Conservation (phyloP, 2,113 vertebrate species). For the Tragelaphus buxtoni region DNA sequence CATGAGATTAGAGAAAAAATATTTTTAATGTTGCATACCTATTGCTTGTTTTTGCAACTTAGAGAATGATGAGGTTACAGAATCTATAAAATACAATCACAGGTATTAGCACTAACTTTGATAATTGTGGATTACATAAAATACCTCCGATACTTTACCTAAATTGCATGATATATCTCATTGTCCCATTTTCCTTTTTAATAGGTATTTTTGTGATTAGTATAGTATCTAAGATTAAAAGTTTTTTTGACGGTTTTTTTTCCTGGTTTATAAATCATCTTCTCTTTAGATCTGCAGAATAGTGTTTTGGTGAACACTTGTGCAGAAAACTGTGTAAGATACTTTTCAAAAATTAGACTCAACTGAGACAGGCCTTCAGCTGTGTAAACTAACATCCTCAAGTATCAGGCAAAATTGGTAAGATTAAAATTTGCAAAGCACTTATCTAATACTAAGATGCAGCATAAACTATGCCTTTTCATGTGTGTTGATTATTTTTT, state of each 20-base stretch:
- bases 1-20: background rate
- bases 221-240: background rate
- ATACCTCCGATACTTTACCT: background rate
- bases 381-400: background rate
- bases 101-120: background rate
- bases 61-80: background rate
- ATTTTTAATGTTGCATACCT: background rate
- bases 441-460: background rate
- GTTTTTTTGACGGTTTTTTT: background rate
- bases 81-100: background rate
- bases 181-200: background rate
- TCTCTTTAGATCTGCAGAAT: background rate
- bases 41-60: background rate
- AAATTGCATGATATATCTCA: background rate
- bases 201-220: background rate
- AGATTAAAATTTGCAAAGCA: background rate
- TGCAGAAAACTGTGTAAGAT: background rate
- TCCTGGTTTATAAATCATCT: background rate
- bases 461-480: background rate
- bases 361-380: background rate
- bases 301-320: background rate
- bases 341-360: background rate
- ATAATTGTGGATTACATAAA: background rate
- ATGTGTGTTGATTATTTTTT: background rate
- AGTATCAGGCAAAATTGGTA: background rate